phyloP scores from a whole-genome alignment of 2,797 vertebrate species.

The Tragelaphus eurycerus region DNA sequence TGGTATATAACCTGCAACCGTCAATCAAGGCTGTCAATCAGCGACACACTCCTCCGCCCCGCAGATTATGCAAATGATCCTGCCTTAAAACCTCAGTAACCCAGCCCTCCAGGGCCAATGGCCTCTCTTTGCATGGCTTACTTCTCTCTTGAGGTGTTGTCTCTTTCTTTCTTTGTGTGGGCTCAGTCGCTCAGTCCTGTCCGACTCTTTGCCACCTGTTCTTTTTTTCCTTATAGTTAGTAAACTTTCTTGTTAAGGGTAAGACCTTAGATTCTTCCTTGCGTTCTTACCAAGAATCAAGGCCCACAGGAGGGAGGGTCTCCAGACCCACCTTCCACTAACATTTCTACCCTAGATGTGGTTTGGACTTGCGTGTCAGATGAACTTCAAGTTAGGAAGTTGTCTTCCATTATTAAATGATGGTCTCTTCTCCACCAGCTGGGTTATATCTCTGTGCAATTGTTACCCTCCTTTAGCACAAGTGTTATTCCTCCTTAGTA shows the following conservation, averaged over 20 bases:
- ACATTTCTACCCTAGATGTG: neutral
- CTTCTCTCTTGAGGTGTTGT: neutral
- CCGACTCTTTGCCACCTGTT: neutral
- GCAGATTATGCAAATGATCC: neutral
- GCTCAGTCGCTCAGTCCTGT: neutral
- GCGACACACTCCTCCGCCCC: neutral
- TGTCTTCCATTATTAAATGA: neutral
- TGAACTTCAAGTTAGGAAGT: neutral
- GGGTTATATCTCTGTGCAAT: neutral
- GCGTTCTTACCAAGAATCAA: neutral
- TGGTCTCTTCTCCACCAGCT: neutral
- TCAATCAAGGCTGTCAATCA: neutral
- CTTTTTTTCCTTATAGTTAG: neutral
- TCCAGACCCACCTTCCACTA: neutral
- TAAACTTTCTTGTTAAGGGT: neutral
- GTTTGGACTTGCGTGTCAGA: neutral
- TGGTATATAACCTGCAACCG: neutral
- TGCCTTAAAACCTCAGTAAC: fast-evolving
- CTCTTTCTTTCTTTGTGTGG: neutral
- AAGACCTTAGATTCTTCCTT: neutral
- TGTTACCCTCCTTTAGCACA: neutral
- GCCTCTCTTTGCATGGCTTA: neutral
- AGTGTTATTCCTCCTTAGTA: neutral
- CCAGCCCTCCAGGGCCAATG: neutral
- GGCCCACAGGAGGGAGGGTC: neutral